phyloP scores from a whole-genome alignment of 2,888 invertebrate species.

The Pammene fasciana region DNA sequence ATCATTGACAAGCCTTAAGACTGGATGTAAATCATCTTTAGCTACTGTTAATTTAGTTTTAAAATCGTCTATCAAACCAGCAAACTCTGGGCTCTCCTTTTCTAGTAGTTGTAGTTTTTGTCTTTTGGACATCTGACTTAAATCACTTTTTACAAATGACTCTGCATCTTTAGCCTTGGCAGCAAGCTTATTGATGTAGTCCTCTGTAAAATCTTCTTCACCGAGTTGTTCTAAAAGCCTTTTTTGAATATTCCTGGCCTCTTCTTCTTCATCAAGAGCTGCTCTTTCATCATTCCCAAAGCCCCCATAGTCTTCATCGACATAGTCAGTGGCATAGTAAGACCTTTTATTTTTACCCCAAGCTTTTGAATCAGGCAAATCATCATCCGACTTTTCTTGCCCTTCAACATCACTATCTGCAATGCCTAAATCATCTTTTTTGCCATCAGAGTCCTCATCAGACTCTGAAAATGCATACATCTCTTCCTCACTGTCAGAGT shows the following conservation, averaged over 20 bases:
- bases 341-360: conserved; percentile 93
- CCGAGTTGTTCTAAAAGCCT: conserved; percentile 89
- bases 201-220: conserved; percentile 89
- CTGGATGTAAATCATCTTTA: conserved; percentile 86
- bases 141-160: conserved; percentile 88
- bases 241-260: conserved; percentile 91
- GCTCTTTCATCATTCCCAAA: conserved; percentile 87
- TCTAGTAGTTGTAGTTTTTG: conserved; percentile 90
- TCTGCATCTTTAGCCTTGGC: conserved; percentile 72
- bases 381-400: conserved; percentile 86
- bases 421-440: conserved; percentile 74
- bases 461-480: conserved; percentile 84
- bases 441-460: conserved; percentile 72
- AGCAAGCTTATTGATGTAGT: conserved; percentile 77
- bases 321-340: conserved; percentile 94
- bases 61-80: conserved; percentile 90
- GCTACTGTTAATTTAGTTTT: conserved; percentile 87
- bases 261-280: conserved; percentile 90
- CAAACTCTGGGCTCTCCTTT: conserved; percentile 94
- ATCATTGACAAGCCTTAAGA: conserved; percentile 85
- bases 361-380: conserved; percentile 90
- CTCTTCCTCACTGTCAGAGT: conserved; percentile 85
- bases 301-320: conserved; percentile 93
- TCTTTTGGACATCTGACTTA: conserved; percentile 88
- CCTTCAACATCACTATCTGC: conserved; percentile 91